Conservation (phyloP, 2,888 invertebrate genomes). For the Rotaria macrura region DNA sequence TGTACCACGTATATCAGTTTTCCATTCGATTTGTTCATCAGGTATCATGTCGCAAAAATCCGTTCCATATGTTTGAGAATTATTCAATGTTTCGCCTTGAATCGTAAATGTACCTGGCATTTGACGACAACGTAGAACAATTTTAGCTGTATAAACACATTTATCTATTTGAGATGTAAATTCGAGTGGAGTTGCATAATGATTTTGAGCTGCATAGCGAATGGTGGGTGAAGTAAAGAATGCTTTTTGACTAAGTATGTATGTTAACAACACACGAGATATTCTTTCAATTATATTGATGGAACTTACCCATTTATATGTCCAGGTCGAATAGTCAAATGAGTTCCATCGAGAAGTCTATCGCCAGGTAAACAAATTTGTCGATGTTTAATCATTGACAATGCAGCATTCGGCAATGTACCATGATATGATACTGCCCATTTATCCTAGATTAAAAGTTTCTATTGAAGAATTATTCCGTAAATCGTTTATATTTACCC, state of each 20-base stretch:
- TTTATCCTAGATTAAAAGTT: not conserved
- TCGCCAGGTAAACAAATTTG: slow-evolving; percentile 2
- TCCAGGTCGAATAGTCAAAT: not conserved
- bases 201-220: not conserved
- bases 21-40: not conserved
- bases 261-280: not conserved
- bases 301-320: not conserved
- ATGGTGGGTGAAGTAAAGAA: not conserved
- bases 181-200: not conserved
- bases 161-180: not conserved
- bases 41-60: not conserved
- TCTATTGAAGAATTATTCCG: too few species aligned
- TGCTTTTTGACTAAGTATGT: not conserved
- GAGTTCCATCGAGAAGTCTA: not conserved
- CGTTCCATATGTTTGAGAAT: not conserved
- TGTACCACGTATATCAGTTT: not conserved
- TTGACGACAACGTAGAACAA: not conserved
- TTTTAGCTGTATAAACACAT: slow-evolving; percentile 12
- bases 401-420: not conserved
- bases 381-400: not conserved
- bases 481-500: not conserved
- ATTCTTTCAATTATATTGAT: not conserved
- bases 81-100: not conserved
- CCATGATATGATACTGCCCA: not conserved
- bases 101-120: not conserved